These are phyloP conservation scores for Polyboroides typus DNA, from an alignment of 2,797 vertebrate species.

Conservation along the genomic window DNA sequence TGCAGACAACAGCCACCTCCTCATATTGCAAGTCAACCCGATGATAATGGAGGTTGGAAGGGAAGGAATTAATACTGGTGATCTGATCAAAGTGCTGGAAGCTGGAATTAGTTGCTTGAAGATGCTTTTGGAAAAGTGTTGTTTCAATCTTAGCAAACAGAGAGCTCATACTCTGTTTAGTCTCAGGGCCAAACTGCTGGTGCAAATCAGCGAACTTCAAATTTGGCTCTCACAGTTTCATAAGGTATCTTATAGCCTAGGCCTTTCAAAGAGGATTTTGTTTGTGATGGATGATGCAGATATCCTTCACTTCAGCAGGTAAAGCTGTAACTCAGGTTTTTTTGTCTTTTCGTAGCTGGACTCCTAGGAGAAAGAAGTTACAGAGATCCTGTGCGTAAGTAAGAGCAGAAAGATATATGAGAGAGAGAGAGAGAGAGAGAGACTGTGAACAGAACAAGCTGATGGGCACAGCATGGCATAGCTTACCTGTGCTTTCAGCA, in stretches of 20 bases:
- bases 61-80: neutral
- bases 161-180: neutral
- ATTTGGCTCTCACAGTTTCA: neutral
- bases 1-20: neutral
- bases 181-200: neutral
- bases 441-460: neutral
- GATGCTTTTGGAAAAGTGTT: neutral
- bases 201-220: neutral
- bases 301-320: neutral
- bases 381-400: constrained; percentile 80
- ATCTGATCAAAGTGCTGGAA: neutral
- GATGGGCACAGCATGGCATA: neutral
- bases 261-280: neutral
- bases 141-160: neutral
- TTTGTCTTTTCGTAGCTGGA: constrained; percentile 65
- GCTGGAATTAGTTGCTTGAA: neutral
- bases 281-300: neutral
- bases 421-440: neutral
- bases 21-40: neutral
- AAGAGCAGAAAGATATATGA: neutral
- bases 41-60: neutral
- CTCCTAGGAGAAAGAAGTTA: constrained; percentile 79
- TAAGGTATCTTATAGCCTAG: neutral
- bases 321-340: neutral
- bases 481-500: constrained; percentile 54